Conservation (phyloP, 1,140 invertebrate species). For the Bombus waltoni region DNA sequence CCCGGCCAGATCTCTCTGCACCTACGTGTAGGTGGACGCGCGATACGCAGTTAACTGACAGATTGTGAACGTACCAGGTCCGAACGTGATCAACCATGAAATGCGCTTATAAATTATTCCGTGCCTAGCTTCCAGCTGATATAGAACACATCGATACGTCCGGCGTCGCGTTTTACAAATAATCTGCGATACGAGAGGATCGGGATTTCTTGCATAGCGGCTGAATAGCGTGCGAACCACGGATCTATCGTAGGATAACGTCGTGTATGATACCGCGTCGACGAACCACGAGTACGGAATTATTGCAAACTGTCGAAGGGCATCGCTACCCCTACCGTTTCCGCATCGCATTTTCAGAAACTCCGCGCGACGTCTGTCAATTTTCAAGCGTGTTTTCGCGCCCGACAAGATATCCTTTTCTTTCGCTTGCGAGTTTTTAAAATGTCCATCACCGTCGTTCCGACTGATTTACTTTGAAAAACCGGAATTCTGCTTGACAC, state of each 20-base stretch:
- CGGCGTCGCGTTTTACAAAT: constrained; percentile 11
- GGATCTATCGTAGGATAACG: not conserved
- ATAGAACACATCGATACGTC: constrained; percentile 10
- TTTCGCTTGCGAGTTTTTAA: constrained; percentile 35
- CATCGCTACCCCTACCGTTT: not conserved
- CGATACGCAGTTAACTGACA: constrained; percentile 55
- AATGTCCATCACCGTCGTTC: constrained; percentile 42
- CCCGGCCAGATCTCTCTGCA: constrained; percentile 40
- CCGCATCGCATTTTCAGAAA: constrained; percentile 19
- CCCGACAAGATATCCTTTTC: constrained; percentile 9
- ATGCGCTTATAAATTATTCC: constrained; percentile 62
- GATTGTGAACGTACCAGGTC: constrained; percentile 52
- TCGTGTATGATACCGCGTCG: not conserved
- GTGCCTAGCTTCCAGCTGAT: not conserved
- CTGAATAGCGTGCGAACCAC: not conserved
- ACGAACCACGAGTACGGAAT: not conserved
- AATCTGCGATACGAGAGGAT: not conserved
- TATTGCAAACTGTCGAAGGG: not conserved
- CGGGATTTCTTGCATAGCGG: not conserved
- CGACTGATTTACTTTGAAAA: constrained; percentile 32
- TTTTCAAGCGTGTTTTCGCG: not conserved
- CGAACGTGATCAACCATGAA: constrained; percentile 63
- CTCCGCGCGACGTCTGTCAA: constrained; percentile 44
- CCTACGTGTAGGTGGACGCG: not conserved
- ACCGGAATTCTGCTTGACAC: constrained; percentile 29